phyloP scores from a whole-genome alignment of 2,797 vertebrate genomes.

The Natrix natrix region DNA sequence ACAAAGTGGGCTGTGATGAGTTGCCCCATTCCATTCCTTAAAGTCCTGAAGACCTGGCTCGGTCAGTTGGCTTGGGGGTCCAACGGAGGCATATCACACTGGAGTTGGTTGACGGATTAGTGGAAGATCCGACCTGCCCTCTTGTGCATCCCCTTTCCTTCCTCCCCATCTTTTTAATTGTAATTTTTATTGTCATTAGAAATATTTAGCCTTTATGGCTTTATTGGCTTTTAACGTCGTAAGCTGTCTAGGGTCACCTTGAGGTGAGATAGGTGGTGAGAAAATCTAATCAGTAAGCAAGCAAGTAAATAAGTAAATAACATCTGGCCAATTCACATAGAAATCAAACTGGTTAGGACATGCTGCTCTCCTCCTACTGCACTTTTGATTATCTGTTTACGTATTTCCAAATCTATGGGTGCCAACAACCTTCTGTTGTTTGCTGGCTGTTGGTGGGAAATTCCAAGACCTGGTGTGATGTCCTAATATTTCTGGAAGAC shows the following conservation, averaged over 20 bases:
- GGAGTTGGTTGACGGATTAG: too few relatives aligned
- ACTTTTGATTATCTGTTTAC: not conserved
- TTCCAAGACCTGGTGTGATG: not conserved
- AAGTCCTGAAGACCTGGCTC: too few relatives aligned
- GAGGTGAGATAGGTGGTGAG: not conserved
- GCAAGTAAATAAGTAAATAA: not conserved
- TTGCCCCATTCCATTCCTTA: too few relatives aligned
- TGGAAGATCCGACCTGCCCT: too few relatives aligned
- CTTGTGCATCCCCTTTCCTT: too few relatives aligned
- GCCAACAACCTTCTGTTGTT: not conserved
- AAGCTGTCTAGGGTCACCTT: not conserved
- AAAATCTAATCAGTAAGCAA: not conserved
- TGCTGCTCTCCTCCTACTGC: not conserved
- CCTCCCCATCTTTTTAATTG: not conserved
- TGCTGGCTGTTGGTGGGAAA: not conserved
- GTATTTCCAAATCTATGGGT: not conserved
- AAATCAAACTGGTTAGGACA: not conserved
- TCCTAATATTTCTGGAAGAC: not conserved
- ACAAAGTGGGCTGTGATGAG: too few relatives aligned
- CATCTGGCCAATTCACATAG: not conserved
- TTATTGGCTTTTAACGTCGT: not conserved
- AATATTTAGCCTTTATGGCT: not conserved
- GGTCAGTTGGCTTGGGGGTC: too few relatives aligned
- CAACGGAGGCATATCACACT: too few relatives aligned
- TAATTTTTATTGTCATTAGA: not conserved